phyloP scores from a whole-genome alignment of 2,113 vertebrate species.

The Hyperopisus bebe region DNA sequence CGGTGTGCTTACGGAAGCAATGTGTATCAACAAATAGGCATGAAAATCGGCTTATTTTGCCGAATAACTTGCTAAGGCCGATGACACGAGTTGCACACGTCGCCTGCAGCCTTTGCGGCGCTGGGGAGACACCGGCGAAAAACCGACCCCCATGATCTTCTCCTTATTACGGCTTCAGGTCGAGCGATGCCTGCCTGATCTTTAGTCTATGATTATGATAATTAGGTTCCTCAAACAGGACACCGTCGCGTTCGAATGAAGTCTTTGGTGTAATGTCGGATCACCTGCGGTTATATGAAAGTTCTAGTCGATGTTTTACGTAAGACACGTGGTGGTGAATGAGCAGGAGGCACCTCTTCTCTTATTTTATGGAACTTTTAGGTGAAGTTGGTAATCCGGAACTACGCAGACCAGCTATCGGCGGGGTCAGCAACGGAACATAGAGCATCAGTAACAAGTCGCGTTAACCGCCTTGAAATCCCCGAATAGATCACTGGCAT shows the following conservation, averaged over 20 bases:
- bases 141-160: background rate
- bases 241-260: background rate
- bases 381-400: background rate
- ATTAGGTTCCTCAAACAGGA: background rate
- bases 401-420: background rate
- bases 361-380: background rate
- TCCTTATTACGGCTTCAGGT: background rate
- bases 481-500: background rate
- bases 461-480: background rate
- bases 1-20: background rate
- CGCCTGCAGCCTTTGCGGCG: no score
- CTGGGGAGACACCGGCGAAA: no score
- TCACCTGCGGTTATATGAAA: background rate
- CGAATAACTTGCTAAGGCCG: background rate
- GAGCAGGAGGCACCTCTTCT: background rate
- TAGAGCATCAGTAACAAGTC: background rate
- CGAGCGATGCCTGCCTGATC: background rate
- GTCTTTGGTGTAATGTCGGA: background rate
- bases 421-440: background rate
- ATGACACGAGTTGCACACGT: background rate
- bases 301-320: background rate
- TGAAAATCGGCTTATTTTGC: background rate
- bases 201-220: background rate
- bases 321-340: background rate
- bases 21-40: background rate